phyloP scores from a whole-genome alignment of 2,888 invertebrate genomes.

The Parapristionchus giblindavisi region DNA sequence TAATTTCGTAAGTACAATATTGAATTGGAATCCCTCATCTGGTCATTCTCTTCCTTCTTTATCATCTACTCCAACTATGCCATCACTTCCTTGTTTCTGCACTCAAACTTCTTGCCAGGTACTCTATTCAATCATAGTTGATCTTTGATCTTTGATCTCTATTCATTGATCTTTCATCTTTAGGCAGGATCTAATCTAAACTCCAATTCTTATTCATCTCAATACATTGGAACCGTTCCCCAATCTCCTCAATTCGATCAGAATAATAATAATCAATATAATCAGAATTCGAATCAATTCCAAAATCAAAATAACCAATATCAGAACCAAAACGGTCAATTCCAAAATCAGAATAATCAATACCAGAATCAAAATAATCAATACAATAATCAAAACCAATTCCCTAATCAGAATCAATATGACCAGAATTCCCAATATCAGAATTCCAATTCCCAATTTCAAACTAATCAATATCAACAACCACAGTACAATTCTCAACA shows the following conservation, averaged over 20 bases:
- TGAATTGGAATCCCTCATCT: conserved; percentile 29
- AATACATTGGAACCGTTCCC: conserved; percentile 11
- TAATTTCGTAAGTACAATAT: conserved; percentile 21
- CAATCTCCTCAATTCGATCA: conserved; percentile 11
- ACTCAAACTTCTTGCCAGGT: conserved; percentile 32
- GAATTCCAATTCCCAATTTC: conserved; percentile 13
- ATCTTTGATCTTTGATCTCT: background rate
- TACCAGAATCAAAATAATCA: background rate
- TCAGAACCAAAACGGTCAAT: conserved; percentile 9
- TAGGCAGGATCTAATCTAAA: conserved; percentile 31
- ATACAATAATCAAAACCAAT: conserved; percentile 1
- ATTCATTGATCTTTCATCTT: background rate
- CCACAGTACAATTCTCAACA: no score
- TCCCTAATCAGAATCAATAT: background rate
- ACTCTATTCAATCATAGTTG: no score
- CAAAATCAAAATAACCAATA: background rate
- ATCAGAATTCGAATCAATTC: conserved; percentile 28
- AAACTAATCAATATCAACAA: background rate
- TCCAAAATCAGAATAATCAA: conserved; percentile 2
- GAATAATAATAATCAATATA: conserved; percentile 8
- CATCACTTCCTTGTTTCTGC: conserved; percentile 35
- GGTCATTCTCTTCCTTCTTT: background rate
- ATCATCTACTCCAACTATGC: conserved; percentile 22
- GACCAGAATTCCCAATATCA: conserved; percentile 22
- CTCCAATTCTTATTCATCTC: conserved; percentile 5